Percentiles rank a stretch among this genome's conserved stretches.
phyloP scores from a whole-genome alignment of 2,797 vertebrate species.

The Notamacropus eugenii region DNA sequence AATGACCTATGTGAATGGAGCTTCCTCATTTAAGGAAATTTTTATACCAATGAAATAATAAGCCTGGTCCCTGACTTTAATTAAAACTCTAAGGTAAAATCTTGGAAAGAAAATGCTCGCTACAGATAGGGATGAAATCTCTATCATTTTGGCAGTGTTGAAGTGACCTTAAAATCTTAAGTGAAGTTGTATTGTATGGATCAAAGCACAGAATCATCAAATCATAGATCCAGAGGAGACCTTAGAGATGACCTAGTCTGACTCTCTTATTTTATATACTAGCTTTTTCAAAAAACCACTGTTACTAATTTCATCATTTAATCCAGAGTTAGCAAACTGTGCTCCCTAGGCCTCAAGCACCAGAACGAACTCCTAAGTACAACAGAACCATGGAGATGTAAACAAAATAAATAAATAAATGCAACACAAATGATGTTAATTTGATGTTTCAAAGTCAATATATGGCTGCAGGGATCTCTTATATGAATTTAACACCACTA shows the following conservation, averaged over 20 bases:
- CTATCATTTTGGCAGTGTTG: background rate
- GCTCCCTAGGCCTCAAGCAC: background rate
- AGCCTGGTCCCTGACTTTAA: background rate
- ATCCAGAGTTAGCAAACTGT: background rate
- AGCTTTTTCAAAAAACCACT: background rate
- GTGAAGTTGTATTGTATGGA: background rate
- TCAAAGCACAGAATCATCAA: background rate
- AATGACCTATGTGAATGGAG: background rate
- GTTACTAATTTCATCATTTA: background rate
- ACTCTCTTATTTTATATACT: background rate
- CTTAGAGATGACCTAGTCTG: background rate
- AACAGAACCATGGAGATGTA: background rate
- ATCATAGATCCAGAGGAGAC: background rate
- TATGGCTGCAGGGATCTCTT: background rate
- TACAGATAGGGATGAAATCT: slow-evolving; percentile 13
- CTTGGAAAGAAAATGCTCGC: slow-evolving; percentile 33
- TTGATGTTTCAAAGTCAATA: background rate
- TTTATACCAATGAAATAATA: background rate
- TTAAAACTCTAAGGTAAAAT: slow-evolving; percentile 45
- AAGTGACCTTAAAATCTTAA: background rate
- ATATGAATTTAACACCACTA: background rate
- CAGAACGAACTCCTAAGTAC: background rate
- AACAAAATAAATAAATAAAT: background rate
- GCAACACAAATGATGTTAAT: background rate
- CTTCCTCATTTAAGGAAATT: no score